A percentile compares a stretch with the other conserved stretches of the same genome.
These are phyloP conservation scores for Perca fluviatilis DNA, from an alignment of 2,113 vertebrate species.

Conservation along the genomic window DNA sequence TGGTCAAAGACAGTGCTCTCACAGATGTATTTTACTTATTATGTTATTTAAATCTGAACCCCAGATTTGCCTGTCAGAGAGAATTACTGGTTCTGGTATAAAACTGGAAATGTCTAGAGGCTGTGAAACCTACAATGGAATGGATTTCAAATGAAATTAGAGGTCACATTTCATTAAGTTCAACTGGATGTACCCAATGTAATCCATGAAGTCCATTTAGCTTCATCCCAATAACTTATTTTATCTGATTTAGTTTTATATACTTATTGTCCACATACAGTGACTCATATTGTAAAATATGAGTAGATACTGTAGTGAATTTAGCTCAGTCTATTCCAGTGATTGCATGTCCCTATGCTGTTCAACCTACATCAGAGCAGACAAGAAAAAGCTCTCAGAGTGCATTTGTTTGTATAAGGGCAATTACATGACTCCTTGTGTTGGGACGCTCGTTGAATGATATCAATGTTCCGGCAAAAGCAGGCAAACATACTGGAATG, in stretches of 20 bases:
- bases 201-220: constrained; percentile 28
- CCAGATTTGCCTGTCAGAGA: constrained; percentile 1
- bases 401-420: constrained; percentile 31
- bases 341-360: constrained; percentile 14
- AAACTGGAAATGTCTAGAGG: constrained; percentile 20
- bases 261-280: constrained; percentile 22
- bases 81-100: not conserved
- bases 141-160: constrained; percentile 50
- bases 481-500: constrained; percentile 1
- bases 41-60: not conserved
- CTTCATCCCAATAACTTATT: constrained; percentile 11
- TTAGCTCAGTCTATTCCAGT: constrained; percentile 34
- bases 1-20: not conserved
- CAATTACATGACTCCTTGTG: constrained; percentile 20
- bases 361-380: not conserved
- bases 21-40: not conserved
- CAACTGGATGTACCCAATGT: constrained; percentile 4
- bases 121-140: constrained; percentile 18
- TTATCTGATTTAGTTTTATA: constrained; percentile 43
- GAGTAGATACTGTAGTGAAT: constrained; percentile 15
- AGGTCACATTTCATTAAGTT: constrained; percentile 57
- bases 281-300: constrained; percentile 36
- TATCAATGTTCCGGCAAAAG: constrained; percentile 2
- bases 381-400: constrained; percentile 19
- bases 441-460: constrained; percentile 30